phyloP scores from a whole-genome alignment of 2,888 invertebrate species.

The Lordiphosa fenestrarum region DNA sequence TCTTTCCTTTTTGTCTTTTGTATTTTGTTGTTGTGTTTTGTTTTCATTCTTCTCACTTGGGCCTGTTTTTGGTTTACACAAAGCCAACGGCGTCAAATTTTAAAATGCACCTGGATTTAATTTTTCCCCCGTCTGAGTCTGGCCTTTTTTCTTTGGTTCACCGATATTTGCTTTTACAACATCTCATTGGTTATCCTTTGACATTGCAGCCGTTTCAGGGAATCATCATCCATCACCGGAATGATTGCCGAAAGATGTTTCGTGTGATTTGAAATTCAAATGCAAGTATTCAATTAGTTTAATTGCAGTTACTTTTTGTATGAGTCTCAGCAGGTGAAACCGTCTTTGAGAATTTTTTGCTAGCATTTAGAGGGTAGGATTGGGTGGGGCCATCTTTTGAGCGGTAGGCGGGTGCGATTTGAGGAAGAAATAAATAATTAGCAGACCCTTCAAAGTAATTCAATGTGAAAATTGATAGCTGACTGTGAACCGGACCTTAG shows the following conservation, averaged over 20 bases:
- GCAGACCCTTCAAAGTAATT: constrained; percentile 10
- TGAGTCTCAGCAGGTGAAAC: constrained; percentile 53
- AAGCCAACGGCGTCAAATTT: constrained; percentile 73
- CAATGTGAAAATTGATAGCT: not conserved
- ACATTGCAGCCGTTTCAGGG: constrained; percentile 59
- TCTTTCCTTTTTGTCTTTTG: constrained; percentile 12
- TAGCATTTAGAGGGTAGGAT: not conserved
- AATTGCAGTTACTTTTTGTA: constrained; percentile 51
- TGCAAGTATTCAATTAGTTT: constrained; percentile 67
- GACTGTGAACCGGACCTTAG: no score
- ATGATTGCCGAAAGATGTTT: constrained; percentile 72
- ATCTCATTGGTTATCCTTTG: constrained; percentile 61
- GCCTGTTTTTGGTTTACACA: constrained; percentile 57
- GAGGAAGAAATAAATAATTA: constrained; percentile 19
- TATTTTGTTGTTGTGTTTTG: constrained; percentile 28
- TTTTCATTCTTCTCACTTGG: constrained; percentile 46
- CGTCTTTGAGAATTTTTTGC: constrained; percentile 12
- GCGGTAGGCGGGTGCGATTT: constrained; percentile 17
- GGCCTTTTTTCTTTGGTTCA: constrained; percentile 29
- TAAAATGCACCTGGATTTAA: constrained; percentile 74
- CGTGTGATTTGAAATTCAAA: constrained; percentile 70
- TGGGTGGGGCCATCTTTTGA: not conserved
- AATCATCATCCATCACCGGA: constrained; percentile 72
- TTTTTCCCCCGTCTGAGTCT: constrained; percentile 45
- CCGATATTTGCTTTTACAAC: constrained; percentile 61